phyloP scores from a whole-genome alignment of 2,113 vertebrate species.

The Hemiscyllium ocellatum region DNA sequence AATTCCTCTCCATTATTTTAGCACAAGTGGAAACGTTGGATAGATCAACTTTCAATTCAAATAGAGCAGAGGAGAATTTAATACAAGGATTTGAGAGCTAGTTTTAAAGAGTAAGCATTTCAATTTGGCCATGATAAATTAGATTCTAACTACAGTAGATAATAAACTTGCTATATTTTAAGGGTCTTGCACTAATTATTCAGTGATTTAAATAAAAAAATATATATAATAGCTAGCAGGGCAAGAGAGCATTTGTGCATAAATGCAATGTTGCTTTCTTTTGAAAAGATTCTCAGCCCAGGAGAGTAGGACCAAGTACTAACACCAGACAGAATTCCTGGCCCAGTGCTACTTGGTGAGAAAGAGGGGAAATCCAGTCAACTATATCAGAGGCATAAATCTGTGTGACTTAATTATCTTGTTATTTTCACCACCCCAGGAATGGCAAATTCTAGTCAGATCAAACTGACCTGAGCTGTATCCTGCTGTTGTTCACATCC shows the following conservation, averaged over 20 bases:
- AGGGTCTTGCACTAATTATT: background rate
- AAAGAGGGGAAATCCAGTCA: background rate
- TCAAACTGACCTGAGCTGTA: background rate
- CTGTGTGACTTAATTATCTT: background rate
- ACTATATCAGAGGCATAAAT: too few relatives aligned
- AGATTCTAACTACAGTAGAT: background rate
- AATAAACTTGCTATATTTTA: background rate
- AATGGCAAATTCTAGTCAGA: background rate
- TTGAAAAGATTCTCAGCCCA: background rate
- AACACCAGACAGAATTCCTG: background rate
- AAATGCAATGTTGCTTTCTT: background rate
- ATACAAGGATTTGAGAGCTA: background rate
- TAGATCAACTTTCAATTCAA: background rate
- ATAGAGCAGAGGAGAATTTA: background rate
- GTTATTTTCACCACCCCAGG: background rate
- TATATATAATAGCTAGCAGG: background rate
- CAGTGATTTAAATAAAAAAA: background rate
- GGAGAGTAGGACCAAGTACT: background rate
- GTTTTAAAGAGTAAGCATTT: constrained; percentile 8
- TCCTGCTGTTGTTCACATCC: background rate
- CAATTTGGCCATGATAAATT: background rate
- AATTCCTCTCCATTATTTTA: background rate
- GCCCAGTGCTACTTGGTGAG: background rate
- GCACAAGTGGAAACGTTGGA: background rate
- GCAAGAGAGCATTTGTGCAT: background rate